These are phyloP conservation scores for Xiphydria camelus DNA, from an alignment of 2,888 invertebrate genomes.

Conservation along the genomic window DNA sequence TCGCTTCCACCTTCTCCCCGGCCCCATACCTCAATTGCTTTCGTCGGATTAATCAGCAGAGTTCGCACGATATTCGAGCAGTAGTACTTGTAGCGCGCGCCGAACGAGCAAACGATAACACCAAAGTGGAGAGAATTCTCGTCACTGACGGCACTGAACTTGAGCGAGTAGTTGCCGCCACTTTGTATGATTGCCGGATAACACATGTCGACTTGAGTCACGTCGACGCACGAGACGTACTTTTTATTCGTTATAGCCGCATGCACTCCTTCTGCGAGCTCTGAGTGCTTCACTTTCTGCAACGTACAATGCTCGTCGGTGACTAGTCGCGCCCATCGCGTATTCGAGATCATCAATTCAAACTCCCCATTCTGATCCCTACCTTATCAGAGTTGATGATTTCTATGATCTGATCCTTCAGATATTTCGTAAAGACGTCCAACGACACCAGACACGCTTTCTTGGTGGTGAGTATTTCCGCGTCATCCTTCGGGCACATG, in stretches of 20 bases:
- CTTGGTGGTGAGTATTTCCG: too few species aligned
- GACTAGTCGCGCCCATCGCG: not conserved
- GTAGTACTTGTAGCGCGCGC: conserved; percentile 90
- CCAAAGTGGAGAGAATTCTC: conserved; percentile 91
- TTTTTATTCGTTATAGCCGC: conserved; percentile 87
- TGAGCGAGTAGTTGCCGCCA: conserved; percentile 90
- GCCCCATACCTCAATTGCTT: conserved; percentile 60
- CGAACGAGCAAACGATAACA: conserved; percentile 87
- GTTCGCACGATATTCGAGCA: conserved; percentile 96
- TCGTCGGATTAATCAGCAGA: conserved; percentile 85
- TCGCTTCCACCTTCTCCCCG: too few species aligned
- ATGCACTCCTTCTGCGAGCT: conserved; percentile 91
- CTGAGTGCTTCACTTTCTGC: conserved; percentile 89
- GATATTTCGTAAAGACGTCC: conserved; percentile 89
- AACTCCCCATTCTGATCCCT: conserved; percentile 1
- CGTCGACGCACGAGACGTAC: conserved; percentile 84
- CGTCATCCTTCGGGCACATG: conserved; percentile 90
- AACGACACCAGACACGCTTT: conserved; percentile 88
- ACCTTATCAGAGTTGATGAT: conserved; percentile 93
- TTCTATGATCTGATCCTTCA: conserved; percentile 94
- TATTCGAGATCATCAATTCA: not conserved
- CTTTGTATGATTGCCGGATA: conserved; percentile 97
- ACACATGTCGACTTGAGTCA: conserved; percentile 87
- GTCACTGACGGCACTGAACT: conserved; percentile 90
- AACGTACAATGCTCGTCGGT: conserved; percentile 34